These are phyloP conservation scores for Pygocentrus nattereri DNA, from an alignment of 2,797 vertebrate genomes.

Conservation along the genomic window DNA sequence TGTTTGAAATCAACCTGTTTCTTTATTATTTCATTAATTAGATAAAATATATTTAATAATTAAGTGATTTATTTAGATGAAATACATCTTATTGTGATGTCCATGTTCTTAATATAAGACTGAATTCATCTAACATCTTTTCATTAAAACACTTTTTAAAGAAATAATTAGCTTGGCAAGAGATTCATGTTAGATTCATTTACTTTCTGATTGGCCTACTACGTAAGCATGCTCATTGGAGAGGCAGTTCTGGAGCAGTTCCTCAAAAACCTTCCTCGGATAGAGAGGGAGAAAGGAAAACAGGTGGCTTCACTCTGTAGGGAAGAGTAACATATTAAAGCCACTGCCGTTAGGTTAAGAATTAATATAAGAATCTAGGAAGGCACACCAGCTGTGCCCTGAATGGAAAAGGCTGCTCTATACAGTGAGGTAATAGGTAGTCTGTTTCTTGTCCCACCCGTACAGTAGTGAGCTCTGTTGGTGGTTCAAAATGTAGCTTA, in stretches of 20 bases:
- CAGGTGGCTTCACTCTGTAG: conserved; percentile 12
- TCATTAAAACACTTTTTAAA: no score
- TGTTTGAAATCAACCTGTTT: no score
- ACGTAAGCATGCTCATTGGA: not conserved
- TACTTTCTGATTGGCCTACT: no score
- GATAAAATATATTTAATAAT: no score
- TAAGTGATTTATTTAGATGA: no score
- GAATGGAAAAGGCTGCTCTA: not conserved
- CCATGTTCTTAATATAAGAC: no score
- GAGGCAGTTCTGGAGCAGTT: not conserved
- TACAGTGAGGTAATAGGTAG: not conserved
- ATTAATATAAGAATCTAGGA: not conserved
- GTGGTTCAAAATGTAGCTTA: no score
- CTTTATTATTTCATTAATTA: no score
- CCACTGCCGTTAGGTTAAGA: not conserved
- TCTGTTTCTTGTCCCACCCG: not conserved
- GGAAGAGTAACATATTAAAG: conserved; percentile 21
- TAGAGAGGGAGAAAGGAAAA: not conserved
- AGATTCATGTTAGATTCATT: no score
- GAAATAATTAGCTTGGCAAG: no score
- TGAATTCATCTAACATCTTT: no score
- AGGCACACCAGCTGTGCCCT: not conserved
- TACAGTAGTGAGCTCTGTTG: not conserved
- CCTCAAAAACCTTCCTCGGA: not conserved
- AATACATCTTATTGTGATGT: no score